These are phyloP conservation scores for Clarias platycephalus DNA, from an alignment of 2,797 vertebrate species.

Conservation along the genomic window DNA sequence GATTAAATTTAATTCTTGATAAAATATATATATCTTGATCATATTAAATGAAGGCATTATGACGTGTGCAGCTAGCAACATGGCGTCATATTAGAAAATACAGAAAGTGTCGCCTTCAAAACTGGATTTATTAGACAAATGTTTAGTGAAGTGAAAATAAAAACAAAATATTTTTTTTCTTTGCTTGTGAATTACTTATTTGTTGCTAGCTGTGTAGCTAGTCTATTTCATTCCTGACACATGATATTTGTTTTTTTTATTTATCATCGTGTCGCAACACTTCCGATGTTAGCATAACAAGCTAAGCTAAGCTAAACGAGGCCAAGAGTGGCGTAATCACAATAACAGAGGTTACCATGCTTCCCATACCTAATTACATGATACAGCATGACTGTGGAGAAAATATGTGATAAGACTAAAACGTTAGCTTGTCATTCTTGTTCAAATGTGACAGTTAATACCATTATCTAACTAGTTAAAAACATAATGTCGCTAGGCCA, in stretches of 20 bases:
- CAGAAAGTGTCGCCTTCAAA: background rate
- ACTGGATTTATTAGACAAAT: background rate
- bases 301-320: background rate
- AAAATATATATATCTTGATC: background rate
- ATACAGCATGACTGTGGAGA: background rate
- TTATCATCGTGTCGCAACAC: constrained; percentile 27
- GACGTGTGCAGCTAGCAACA: background rate
- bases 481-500: background rate
- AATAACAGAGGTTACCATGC: background rate
- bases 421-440: too few species aligned
- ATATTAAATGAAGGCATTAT: background rate
- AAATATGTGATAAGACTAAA: background rate
- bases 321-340: constrained; percentile 5
- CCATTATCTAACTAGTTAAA: background rate
- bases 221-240: background rate
- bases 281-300: background rate
- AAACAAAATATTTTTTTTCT: background rate
- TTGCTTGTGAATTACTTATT: background rate
- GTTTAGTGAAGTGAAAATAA: too few species aligned
- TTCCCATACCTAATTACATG: background rate
- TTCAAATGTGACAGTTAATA: background rate
- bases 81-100: background rate
- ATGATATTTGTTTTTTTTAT: background rate
- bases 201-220: background rate
- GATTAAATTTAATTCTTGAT: background rate